phyloP scores from a whole-genome alignment of 2,113 vertebrate species.

The Ciconia stormi region DNA sequence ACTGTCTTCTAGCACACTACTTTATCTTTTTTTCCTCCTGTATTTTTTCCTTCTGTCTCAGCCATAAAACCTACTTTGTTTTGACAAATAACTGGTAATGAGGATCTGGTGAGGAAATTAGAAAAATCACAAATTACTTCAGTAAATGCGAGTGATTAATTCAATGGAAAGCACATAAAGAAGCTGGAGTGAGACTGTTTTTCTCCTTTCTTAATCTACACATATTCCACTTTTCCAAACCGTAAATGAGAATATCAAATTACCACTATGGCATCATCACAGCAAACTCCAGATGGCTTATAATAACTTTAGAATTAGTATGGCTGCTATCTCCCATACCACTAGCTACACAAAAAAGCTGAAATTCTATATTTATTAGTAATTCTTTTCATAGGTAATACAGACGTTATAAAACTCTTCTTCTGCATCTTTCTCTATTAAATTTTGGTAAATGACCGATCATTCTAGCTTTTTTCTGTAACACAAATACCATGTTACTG shows the following conservation, averaged over 20 bases:
- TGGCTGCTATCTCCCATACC: background rate
- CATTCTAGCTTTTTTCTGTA: background rate
- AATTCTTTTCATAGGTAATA: background rate
- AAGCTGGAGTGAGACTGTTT: background rate
- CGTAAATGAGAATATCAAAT: background rate
- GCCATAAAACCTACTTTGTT: background rate
- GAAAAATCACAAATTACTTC: background rate
- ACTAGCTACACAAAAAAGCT: background rate
- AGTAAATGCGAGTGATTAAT: background rate
- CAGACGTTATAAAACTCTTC: background rate
- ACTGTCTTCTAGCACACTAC: background rate
- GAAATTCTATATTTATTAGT: background rate
- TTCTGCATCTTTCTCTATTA: background rate
- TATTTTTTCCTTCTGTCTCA: background rate
- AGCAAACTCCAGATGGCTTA: background rate
- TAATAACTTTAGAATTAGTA: background rate
- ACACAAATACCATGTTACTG: background rate
- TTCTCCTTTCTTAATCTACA: background rate
- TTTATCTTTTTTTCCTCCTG: background rate
- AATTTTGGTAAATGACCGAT: background rate
- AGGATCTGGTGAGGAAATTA: background rate
- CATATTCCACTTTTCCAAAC: background rate
- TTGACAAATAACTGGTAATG: background rate
- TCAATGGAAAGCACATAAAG: background rate
- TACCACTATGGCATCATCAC: accelerated